Evolutionary conservation across 2,888 invertebrate genomes (phyloP), one percentile per base, ranked within the genome.

Genomic region (Euplexia lucipara): DNA sequence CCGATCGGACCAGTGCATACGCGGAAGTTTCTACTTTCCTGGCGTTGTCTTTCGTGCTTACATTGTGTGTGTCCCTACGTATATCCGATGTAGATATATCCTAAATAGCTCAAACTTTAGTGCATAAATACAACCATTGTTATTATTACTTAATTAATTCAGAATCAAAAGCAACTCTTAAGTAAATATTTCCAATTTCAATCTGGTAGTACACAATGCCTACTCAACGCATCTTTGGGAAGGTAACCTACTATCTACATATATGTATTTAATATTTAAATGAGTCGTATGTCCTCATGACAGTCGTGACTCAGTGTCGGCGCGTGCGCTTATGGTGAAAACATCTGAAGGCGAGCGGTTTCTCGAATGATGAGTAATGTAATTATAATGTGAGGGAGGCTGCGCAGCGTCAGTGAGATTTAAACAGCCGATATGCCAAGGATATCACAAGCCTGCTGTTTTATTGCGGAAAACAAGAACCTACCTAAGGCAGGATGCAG

Each of bases 271-370:
- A n/a, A n/a, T 81, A 85, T 82, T 82, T 75, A 83, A 83, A 84
- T 78, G 70, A 80, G 72, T 62, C 30, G 60, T 72, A 68, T 76
- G 83, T 80, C 83, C 82, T 77, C 65, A 69, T 88, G 88, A 88
- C 67, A 82, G 64, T 66, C 65, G 52, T 89, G 89, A 90, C 67
- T 89, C 87, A 89, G 63, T 53, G 75, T 79, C 53, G 77, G 53
- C 68, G 83, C 58, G 76, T 83, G 82, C 83, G 73, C 83, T 88
- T 92, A 92, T 86, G 92, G 92, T 77, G 88, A 91, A 92, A 91
- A 90, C 86, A 88, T 86, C 77, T 85, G 88, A 92, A 88, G 91
- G 86, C 88, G 73, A 66, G 47, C 63, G 48, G 68, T 73, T 75
- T 73, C 75, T 80, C 66, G 77, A 22, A 66, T 74, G 84, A 83